Percentiles rank a stretch among this genome's conserved stretches.
These are phyloP conservation scores for Tetrax tetrax DNA, from an alignment of 2,113 vertebrate species.

Conservation along the genomic window DNA sequence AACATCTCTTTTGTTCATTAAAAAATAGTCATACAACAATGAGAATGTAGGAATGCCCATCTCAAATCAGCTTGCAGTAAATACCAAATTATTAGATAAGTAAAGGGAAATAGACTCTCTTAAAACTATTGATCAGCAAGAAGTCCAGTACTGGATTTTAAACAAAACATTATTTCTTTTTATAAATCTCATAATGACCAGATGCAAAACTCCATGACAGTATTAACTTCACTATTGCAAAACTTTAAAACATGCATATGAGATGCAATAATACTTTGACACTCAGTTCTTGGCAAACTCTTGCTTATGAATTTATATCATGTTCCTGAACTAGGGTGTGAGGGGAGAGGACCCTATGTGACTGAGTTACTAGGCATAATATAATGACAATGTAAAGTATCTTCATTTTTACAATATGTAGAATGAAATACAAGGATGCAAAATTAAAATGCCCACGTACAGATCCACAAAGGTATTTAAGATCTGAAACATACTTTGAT, in stretches of 20 bases:
- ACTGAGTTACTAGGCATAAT: neutral
- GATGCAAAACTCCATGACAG: neutral
- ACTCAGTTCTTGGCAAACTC: neutral
- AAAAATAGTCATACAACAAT: neutral
- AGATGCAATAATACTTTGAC: neutral
- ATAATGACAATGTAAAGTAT: neutral
- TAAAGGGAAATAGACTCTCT: neutral
- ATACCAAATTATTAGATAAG: neutral
- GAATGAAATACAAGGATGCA: neutral
- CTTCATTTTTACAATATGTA: neutral
- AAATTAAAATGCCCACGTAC: neutral
- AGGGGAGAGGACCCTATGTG: neutral
- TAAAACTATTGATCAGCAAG: neutral
- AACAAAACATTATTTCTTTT: neutral
- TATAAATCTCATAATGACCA: neutral
- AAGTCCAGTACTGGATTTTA: neutral
- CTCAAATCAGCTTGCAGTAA: neutral
- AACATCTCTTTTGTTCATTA: neutral
- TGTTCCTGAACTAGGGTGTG: neutral
- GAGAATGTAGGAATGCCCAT: neutral
- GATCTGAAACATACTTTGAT: neutral
- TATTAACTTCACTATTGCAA: neutral
- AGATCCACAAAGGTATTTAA: neutral
- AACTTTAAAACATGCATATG: neutral
- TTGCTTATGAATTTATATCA: neutral